Evolutionary conservation across 2,797 vertebrate species (phyloP).

Genomic region (Siniperca undulata): DNA sequence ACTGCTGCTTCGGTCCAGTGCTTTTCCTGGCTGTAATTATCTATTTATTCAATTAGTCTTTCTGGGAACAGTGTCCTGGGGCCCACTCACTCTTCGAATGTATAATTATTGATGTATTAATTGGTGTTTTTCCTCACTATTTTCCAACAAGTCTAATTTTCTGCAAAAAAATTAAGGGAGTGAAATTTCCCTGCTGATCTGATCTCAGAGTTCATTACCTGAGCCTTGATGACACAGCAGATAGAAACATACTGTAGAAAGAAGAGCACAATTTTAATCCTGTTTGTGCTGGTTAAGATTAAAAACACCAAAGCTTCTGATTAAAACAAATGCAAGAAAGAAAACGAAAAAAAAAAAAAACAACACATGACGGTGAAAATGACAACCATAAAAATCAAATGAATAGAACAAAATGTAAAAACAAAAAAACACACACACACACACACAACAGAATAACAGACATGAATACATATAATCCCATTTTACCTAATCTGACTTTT

Average conservation of each 20-base stretch:
- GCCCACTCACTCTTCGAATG: constrained; percentile 32
- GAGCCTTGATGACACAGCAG: neutral
- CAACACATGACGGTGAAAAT: neutral
- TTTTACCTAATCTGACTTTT: neutral
- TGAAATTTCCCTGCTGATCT: neutral
- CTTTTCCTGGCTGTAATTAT: constrained; percentile 47
- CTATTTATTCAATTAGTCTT: constrained; percentile 56
- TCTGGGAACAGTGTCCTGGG: constrained; percentile 36
- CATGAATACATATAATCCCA: neutral
- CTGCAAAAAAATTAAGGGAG: constrained; percentile 2
- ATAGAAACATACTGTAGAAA: neutral
- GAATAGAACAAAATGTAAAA: neutral
- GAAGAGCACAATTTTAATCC: neutral
- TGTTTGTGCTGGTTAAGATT: constrained; percentile 1
- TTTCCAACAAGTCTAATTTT: constrained; percentile 13
- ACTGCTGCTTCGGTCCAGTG: neutral
- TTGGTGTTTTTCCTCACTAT: constrained; percentile 30
- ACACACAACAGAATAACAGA: too few relatives aligned
- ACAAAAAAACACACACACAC: neutral
- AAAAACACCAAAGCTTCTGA: neutral
- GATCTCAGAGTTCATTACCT: neutral
- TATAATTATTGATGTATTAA: constrained; percentile 26
- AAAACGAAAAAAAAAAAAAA: neutral
- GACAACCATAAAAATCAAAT: neutral
- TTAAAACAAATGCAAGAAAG: neutral